Base-by-base conservation (phyloP, 2,888 invertebrate genomes). In the Phyto melanocephala region DNA sequence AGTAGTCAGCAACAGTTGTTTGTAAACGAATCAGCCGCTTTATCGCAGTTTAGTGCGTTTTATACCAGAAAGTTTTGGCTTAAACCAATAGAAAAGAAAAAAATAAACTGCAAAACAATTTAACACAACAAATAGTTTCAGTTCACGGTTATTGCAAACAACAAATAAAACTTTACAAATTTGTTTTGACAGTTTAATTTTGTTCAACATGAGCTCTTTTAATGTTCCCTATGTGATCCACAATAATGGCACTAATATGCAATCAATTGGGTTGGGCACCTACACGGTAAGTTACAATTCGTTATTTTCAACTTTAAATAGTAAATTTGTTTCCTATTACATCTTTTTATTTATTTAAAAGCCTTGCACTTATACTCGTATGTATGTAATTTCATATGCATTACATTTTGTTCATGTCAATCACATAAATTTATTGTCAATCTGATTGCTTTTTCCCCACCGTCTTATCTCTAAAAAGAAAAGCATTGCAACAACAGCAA, bases 191-290 rank as follows among this genome's bases (percentile, higher is more conserved):
- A 74, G 54, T 42, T 40, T 40, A 2, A 24, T 62, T 35, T 72
- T 28, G 24, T 33, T 1, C 40, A 70, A 58, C 24, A 80, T 80
- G 80, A 83, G 72, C 58, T 72, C 68, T 40, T 28, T 40, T 22
- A 80, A 77, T 74, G 85, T 86, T 13, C 86, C 87, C 11, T 86
- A 88, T 42, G 86, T 89, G 8, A 88, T 85, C 50, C 86, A 90
- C 62, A 91, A 89, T 74, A 85, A 91, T 86, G 90, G 91, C 62
- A 88, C 88, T 1, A 87, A 88, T 84, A 84, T 91, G 40, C 90
- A 87, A 76, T 71, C 88, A 54, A 87, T 90, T 62, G 90, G 91
- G 0, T 81, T 90, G 60, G 90, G 90, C 65, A 90, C 90, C 4
- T 90, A 90, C 60, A 87, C 89, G 75, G 90, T 90, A 86, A 87